These are phyloP conservation scores for Botia almorhae DNA, from an alignment of 2,797 vertebrate genomes.

Conservation along the genomic window DNA sequence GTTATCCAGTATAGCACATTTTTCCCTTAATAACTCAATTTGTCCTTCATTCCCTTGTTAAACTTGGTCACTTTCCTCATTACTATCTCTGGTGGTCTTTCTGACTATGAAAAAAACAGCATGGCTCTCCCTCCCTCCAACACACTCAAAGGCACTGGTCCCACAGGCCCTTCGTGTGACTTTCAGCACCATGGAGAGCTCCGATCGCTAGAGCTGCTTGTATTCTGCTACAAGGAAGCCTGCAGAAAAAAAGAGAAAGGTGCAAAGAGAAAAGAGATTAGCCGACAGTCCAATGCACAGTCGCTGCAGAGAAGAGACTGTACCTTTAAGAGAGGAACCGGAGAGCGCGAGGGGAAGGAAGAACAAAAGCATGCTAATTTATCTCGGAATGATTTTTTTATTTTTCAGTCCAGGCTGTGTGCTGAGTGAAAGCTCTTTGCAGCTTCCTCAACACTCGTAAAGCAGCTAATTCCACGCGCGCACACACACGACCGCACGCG, in stretches of 20 bases:
- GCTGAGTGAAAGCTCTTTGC: slow-evolving; percentile 32
- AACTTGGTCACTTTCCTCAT: neutral
- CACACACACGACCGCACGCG: slow-evolving; percentile 40
- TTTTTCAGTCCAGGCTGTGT: slow-evolving; percentile 72
- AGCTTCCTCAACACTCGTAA: slow-evolving; percentile 17
- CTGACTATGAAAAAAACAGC: slow-evolving; percentile 1
- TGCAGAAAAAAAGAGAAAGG: neutral
- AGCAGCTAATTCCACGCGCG: neutral
- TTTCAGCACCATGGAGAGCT: slow-evolving; percentile 36
- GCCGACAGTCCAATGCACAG: slow-evolving; percentile 62
- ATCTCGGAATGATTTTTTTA: slow-evolving; percentile 71
- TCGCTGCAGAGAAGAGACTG: slow-evolving; percentile 74
- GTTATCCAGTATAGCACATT: no score
- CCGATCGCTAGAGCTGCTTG: neutral
- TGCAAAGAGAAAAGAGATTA: slow-evolving; percentile 22
- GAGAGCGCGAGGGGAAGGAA: slow-evolving; percentile 60
- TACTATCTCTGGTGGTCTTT: slow-evolving; percentile 1
- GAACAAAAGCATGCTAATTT: slow-evolving; percentile 72
- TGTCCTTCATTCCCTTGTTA: slow-evolving; percentile 50
- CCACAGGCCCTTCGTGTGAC: neutral
- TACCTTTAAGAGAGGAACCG: slow-evolving; percentile 77
- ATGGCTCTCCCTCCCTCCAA: neutral
- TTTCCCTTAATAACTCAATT: neutral
- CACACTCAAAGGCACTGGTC: slow-evolving; percentile 7
- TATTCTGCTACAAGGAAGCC: slow-evolving; percentile 7